Evolutionary conservation across 2,888 invertebrate genomes (phyloP), one percentile per base, ranked within the genome.

Genomic region (Drosophila vallismaia): DNA sequence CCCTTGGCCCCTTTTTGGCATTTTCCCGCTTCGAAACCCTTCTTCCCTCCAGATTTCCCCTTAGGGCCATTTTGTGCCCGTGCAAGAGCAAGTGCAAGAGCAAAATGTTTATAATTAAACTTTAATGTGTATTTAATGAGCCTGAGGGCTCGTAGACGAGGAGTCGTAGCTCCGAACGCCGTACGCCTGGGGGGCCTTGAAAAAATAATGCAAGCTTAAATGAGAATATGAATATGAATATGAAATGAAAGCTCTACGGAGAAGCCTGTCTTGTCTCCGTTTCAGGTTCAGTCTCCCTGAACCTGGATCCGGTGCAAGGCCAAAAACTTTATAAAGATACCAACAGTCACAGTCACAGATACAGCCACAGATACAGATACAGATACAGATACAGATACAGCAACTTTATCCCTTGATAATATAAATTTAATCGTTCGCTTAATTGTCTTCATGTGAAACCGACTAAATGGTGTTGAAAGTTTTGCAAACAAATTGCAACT

Each of bases 101-200:
- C 79, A 86, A 83, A 84, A 86, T 84, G 81, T 84, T 84, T 84
- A 84, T 84, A 84, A 84, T 84, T 84, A 84, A 84, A 86, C 79
- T 83, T 84, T 84, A 84, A 84, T 84, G 84, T 76, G 84, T 84
- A 84, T 75, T 75, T 75, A 75, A 75, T 74, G 75, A 75, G 75
- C 75, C 58, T 63, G 63, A 42, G 58, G 44, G 42, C 57, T n/a
- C n/a, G n/a, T n/a, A n/a, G n/a, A 19, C 3, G 6, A 42, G 36
- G 36, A 36, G 36, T 36, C 36, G 9, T 31, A 10, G 24, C n/a
- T 28, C 19, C 29, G 19, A 19, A 19, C n/a, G 38, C 29, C 29
- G 1, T 1, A 19, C 24, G 10, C n/a, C 31, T 14, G 0, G 44
- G 24, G 50, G 12, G 66, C 56, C 68, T 57, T 66, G 66, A 40